Conservation (phyloP, 2,797 vertebrate genomes). For the Xyrichtys novacula region DNA sequence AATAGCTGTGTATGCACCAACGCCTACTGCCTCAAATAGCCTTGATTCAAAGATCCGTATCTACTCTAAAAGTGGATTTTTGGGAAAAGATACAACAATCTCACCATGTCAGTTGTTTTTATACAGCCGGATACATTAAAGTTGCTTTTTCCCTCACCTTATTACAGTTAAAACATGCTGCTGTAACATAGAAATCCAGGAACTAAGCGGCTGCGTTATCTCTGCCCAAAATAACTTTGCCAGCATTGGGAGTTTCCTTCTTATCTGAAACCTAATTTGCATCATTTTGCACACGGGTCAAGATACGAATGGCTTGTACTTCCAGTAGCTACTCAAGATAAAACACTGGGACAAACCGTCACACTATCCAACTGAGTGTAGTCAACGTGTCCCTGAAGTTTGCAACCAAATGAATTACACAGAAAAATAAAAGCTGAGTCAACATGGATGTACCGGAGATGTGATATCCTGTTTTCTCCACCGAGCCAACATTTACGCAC, state of each 20-base stretch:
- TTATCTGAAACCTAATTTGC: constrained; percentile 49
- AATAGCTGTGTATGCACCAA: not conserved
- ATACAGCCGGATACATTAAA: not conserved
- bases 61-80: constrained; percentile 9
- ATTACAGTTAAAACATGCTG: not conserved
- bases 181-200: constrained; percentile 14
- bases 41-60: not conserved
- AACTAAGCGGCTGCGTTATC: constrained; percentile 6
- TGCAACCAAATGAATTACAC: not conserved
- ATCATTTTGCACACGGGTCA: constrained; percentile 38
- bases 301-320: constrained; percentile 38
- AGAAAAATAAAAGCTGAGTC: not conserved
- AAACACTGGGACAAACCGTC: not conserved
- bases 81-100: constrained; percentile 10
- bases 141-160: not conserved
- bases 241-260: not conserved
- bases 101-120: not conserved
- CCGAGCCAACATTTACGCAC: not conserved
- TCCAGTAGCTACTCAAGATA: constrained; percentile 25
- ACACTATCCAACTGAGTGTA: not conserved
- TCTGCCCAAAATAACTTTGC: constrained; percentile 7
- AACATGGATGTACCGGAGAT: not conserved
- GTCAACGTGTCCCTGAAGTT: not conserved
- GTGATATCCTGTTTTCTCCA: too few relatives aligned
- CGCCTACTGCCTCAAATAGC: constrained; percentile 10